These are phyloP conservation scores for Shargacucullia verbasci DNA, from an alignment of 2,888 invertebrate species.

Conservation along the genomic window DNA sequence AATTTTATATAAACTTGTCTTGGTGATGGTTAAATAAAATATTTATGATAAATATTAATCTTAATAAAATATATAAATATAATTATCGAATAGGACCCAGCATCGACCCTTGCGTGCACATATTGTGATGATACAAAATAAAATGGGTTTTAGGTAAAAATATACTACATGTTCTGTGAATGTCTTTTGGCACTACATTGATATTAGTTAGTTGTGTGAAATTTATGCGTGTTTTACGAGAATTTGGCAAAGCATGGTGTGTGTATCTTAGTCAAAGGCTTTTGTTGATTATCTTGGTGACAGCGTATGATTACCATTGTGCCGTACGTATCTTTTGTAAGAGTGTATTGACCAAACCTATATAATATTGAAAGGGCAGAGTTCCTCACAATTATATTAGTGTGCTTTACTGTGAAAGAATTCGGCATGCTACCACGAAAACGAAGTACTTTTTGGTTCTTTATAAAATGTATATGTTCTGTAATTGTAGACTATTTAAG, in stretches of 20 bases:
- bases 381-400: neutral
- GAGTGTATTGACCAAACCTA: neutral
- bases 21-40: too few relatives aligned
- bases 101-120: slow-evolving; percentile 54
- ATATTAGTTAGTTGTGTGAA: slow-evolving; percentile 46
- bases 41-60: too few relatives aligned
- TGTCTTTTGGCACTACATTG: slow-evolving; percentile 45
- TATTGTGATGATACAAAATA: slow-evolving; percentile 43
- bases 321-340: too few relatives aligned
- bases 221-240: slow-evolving; percentile 29
- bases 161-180: slow-evolving; percentile 34
- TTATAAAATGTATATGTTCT: too few relatives aligned
- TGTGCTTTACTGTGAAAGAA: slow-evolving; percentile 5
- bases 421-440: slow-evolving; percentile 15
- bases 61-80: neutral
- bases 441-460: neutral
- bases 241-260: slow-evolving; percentile 51
- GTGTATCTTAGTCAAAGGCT: slow-evolving; percentile 54
- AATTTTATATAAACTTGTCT: too few relatives aligned
- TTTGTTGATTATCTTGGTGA: slow-evolving; percentile 49
- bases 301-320: slow-evolving; percentile 12
- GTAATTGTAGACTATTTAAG: neutral
- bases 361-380: neutral
- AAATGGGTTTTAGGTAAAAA: slow-evolving; percentile 43
- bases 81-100: slow-evolving; percentile 54